A percentile compares a stretch with the other conserved stretches of the same genome.
phyloP scores from a whole-genome alignment of 2,113 vertebrate genomes.

The Oostethus manadensis region DNA sequence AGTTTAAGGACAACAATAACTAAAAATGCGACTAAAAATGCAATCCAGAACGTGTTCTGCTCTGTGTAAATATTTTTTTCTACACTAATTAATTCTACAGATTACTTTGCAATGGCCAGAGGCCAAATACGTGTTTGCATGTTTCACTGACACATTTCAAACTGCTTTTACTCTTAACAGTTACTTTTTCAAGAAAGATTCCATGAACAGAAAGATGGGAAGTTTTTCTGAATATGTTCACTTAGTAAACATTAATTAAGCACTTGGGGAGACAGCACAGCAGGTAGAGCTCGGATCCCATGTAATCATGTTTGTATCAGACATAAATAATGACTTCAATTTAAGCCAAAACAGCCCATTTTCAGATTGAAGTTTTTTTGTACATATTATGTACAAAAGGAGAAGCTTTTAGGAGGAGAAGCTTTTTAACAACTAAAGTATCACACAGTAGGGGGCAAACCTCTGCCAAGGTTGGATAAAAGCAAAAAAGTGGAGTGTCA shows the following conservation, averaged over 20 bases:
- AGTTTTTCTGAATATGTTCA: slow-evolving; percentile 48
- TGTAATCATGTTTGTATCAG: slow-evolving; percentile 52
- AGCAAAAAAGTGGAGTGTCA: neutral
- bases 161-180: slow-evolving; percentile 40
- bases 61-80: slow-evolving; percentile 37
- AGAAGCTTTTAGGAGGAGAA: no score
- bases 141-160: slow-evolving; percentile 47
- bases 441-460: neutral
- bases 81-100: slow-evolving; percentile 46
- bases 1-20: no score
- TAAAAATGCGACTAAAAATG: no score
- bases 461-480: neutral
- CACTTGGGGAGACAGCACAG: slow-evolving; percentile 52
- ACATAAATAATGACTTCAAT: slow-evolving; percentile 59
- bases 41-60: neutral
- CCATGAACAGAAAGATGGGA: slow-evolving; percentile 19
- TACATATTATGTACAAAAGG: neutral
- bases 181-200: slow-evolving; percentile 52
- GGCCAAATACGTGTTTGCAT: slow-evolving; percentile 40
- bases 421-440: neutral
- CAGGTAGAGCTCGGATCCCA: slow-evolving; percentile 36
- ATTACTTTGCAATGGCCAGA: slow-evolving; percentile 57
- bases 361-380: slow-evolving; percentile 5
- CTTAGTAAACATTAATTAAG: slow-evolving; percentile 64
- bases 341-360: slow-evolving; percentile 37